phyloP scores from a whole-genome alignment of 2,113 vertebrate genomes.

The Lepus americanus region DNA sequence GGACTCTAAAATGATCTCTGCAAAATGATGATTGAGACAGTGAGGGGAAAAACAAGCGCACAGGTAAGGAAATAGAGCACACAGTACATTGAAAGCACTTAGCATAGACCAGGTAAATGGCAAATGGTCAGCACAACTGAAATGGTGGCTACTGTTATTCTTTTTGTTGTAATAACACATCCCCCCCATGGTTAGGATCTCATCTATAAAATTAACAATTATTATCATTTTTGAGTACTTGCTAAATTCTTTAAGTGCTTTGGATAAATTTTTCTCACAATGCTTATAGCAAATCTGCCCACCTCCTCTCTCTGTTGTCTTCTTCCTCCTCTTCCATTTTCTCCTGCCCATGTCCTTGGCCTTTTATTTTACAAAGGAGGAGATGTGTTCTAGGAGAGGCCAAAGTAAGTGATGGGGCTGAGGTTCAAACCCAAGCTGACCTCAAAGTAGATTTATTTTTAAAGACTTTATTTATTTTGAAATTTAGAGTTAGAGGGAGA shows the following conservation, averaged over 20 bases:
- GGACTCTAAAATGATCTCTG: background rate
- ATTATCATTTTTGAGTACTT: background rate
- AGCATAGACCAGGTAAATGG: background rate
- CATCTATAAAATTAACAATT: background rate
- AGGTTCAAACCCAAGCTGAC: background rate
- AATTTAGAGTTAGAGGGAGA: too few species aligned
- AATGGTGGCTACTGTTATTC: background rate
- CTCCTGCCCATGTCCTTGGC: too few species aligned
- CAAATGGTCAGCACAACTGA: background rate
- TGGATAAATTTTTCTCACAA: background rate
- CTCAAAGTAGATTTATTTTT: too few species aligned
- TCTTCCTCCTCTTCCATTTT: background rate
- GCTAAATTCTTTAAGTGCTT: background rate
- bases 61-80: background rate
- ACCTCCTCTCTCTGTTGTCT: too few species aligned
- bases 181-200: background rate
- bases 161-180: background rate
- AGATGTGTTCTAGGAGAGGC: background rate
- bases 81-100: rapidly evolving
- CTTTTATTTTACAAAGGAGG: background rate
- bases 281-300: background rate
- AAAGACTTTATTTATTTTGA: too few species aligned
- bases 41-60: background rate
- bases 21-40: background rate
- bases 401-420: background rate